Conservation (phyloP, 2,888 invertebrate species). For the Dascillus cervinus region DNA sequence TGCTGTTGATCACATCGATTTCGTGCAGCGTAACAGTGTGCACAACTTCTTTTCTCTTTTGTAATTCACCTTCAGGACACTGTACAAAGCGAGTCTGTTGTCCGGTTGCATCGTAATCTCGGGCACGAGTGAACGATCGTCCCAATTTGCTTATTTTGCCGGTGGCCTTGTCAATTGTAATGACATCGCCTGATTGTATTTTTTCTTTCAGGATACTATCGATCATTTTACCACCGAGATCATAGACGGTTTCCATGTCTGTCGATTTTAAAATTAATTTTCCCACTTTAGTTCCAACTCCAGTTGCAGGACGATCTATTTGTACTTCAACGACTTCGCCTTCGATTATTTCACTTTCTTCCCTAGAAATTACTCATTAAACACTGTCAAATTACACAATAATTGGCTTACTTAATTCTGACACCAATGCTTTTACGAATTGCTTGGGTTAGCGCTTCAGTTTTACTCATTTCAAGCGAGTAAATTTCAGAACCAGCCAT, state of each 20-base stretch:
- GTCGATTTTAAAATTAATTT: conserved; percentile 96
- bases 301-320: conserved; percentile 90
- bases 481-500: conserved; percentile 99
- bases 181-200: conserved; percentile 92
- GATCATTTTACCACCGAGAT: conserved; percentile 96
- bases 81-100: conserved; percentile 81
- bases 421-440: conserved; percentile 97
- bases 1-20: conserved; percentile 97
- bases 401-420: conserved; percentile 46
- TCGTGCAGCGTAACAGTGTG: conserved; percentile 99
- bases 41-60: conserved; percentile 95
- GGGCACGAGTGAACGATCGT: conserved; percentile 88
- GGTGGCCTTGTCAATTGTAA: conserved; percentile 97
- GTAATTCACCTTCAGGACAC: conserved; percentile 96
- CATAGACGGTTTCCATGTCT: conserved; percentile 99
- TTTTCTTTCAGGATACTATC: conserved; percentile 94
- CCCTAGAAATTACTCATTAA: conserved; percentile 48
- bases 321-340: conserved; percentile 98
- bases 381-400: neutral
- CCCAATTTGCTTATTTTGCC: conserved; percentile 67
- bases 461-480: conserved; percentile 98
- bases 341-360: conserved; percentile 97
- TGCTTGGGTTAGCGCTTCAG: conserved; percentile 94
- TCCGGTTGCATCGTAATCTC: conserved; percentile 97
- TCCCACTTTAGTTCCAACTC: conserved; percentile 80